phyloP scores from a whole-genome alignment of 1,140 invertebrate genomes.

The Sycophaga agraensis region DNA sequence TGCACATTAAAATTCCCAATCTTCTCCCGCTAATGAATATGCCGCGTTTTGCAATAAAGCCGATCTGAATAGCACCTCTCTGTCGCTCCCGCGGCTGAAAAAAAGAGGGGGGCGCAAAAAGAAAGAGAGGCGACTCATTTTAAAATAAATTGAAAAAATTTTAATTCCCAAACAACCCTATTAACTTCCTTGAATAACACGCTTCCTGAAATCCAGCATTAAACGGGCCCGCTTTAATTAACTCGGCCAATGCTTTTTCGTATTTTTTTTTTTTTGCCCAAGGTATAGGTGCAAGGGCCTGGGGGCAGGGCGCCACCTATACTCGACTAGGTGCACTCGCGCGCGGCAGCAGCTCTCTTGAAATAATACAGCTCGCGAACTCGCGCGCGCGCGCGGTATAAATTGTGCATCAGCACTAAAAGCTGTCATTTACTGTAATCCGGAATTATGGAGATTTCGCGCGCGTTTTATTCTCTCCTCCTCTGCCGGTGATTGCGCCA shows the following conservation, averaged over 20 bases:
- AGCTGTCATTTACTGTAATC: slow-evolving; percentile 59
- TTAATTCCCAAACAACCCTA: slow-evolving; percentile 13
- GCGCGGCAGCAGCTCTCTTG: slow-evolving; percentile 39
- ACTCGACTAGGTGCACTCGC: too few relatives aligned
- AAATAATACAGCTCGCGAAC: slow-evolving; percentile 49
- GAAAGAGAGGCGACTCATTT: not conserved
- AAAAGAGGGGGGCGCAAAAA: too few relatives aligned
- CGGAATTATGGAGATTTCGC: slow-evolving; percentile 55
- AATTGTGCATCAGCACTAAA: slow-evolving; percentile 57
- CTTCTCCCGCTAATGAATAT: too few relatives aligned
- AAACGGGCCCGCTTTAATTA: slow-evolving; percentile 24
- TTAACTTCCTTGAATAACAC: slow-evolving; percentile 11
- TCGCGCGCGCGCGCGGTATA: slow-evolving; percentile 39
- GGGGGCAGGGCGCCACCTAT: too few relatives aligned
- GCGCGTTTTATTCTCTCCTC: not conserved
- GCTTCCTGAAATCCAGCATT: slow-evolving; percentile 1
- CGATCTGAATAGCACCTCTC: too few relatives aligned
- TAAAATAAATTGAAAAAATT: slow-evolving; percentile 18
- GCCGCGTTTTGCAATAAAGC: too few relatives aligned
- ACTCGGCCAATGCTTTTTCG: too few relatives aligned
- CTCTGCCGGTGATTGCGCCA: slow-evolving; percentile 14
- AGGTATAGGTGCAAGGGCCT: too few relatives aligned
- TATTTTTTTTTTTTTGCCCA: slow-evolving; percentile 9
- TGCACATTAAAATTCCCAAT: not conserved
- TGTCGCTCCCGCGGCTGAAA: too few relatives aligned